Conservation (phyloP, 2,888 invertebrate species). For the Dicycla oo region DNA sequence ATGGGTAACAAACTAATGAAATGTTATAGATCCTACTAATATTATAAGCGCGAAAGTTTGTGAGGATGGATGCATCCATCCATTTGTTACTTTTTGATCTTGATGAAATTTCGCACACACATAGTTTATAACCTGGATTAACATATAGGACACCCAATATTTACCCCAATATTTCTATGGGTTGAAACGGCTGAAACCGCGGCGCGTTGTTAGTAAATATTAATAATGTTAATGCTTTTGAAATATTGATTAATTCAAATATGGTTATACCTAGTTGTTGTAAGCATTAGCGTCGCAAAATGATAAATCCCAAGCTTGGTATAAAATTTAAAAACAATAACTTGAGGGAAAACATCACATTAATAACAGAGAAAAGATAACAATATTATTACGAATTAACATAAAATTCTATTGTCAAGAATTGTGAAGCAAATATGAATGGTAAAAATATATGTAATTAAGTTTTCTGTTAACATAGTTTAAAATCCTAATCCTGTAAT, state of each 20-base stretch:
- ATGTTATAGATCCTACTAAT: neutral
- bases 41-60: no score
- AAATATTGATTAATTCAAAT: neutral
- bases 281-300: neutral
- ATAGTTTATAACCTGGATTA: no score
- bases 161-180: no score
- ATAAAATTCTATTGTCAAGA: neutral
- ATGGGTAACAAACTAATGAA: neutral
- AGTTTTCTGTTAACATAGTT: neutral
- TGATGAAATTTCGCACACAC: no score
- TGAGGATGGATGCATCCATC: no score
- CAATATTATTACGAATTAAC: neutral
- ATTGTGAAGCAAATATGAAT: constrained; percentile 8
- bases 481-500: neutral
- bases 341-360: neutral
- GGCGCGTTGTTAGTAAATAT: no score
- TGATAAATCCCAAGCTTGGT: neutral
- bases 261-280: neutral
- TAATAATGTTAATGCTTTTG: neutral
- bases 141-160: no score
- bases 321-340: constrained; percentile 3
- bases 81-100: no score
- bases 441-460: neutral
- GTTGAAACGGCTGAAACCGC: no score
- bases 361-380: constrained; percentile 9